Percentiles rank a stretch among this genome's conserved stretches.
phyloP scores from a whole-genome alignment of 2,888 invertebrate species.

The Acanthosepion lycidas region DNA sequence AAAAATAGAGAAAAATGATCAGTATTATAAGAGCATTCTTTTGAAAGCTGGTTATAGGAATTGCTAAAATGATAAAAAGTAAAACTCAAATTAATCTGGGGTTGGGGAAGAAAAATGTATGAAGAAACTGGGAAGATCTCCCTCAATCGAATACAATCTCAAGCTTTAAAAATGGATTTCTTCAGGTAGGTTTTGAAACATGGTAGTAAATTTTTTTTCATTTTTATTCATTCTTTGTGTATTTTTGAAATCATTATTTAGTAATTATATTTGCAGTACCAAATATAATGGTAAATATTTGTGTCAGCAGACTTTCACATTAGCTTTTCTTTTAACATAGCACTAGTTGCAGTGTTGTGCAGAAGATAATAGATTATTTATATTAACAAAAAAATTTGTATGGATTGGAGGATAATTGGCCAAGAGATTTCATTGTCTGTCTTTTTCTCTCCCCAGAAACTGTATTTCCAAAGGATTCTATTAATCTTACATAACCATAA shows the following conservation, averaged over 20 bases:
- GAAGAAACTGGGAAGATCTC: too few species aligned
- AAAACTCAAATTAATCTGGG: not conserved
- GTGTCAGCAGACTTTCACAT: too few species aligned
- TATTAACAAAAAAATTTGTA: too few species aligned
- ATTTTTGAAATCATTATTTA: not conserved
- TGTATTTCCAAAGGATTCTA: too few species aligned
- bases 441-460: too few species aligned
- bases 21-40: not conserved
- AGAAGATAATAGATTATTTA: too few species aligned
- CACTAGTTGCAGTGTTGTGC: too few species aligned
- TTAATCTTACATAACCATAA: too few species aligned
- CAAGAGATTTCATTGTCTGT: too few species aligned
- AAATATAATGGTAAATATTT: not conserved
- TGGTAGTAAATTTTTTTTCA: not conserved
- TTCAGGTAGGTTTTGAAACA: not conserved
- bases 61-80: not conserved
- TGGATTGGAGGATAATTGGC: too few species aligned
- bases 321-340: too few species aligned
- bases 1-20: not conserved
- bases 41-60: not conserved
- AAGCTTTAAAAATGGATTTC: not conserved
- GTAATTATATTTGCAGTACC: not conserved
- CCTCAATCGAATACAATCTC: not conserved
- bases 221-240: not conserved
- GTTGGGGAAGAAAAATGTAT: too few species aligned